Conservation (phyloP, 2,113 vertebrate species). For the Siniperca chuatsi region DNA sequence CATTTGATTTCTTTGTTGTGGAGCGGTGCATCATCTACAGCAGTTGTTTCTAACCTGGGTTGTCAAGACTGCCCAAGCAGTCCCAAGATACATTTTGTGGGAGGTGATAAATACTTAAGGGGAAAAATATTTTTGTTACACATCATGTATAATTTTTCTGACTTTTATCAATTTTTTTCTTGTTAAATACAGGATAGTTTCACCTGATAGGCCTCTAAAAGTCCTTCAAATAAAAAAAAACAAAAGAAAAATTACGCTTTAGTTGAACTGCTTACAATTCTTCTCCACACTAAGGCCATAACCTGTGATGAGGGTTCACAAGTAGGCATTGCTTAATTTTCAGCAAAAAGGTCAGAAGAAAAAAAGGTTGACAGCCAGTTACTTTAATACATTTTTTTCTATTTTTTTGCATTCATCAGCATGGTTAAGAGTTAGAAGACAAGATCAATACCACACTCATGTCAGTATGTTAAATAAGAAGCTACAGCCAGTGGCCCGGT, state of each 20-base stretch:
- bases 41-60: neutral
- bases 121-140: neutral
- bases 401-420: neutral
- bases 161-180: neutral
- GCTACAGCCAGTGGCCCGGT: neutral
- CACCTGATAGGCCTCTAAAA: neutral
- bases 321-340: neutral
- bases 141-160: neutral
- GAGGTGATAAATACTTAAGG: neutral
- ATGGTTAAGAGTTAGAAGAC: neutral
- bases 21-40: neutral
- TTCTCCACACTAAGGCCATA: neutral
- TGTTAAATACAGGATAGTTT: neutral
- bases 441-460: neutral
- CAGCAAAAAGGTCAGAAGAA: too few relatives aligned
- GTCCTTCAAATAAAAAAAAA: neutral
- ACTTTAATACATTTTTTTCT: neutral
- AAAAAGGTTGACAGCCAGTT: neutral
- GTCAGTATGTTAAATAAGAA: neutral
- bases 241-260: neutral
- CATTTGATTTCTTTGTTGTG: constrained; percentile 3
- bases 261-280: neutral
- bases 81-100: neutral
- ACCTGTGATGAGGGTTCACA: neutral
- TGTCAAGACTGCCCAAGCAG: neutral